Evolutionary conservation across 2,113 vertebrate species (phyloP).

Genomic region (Sapajus apella): DNA sequence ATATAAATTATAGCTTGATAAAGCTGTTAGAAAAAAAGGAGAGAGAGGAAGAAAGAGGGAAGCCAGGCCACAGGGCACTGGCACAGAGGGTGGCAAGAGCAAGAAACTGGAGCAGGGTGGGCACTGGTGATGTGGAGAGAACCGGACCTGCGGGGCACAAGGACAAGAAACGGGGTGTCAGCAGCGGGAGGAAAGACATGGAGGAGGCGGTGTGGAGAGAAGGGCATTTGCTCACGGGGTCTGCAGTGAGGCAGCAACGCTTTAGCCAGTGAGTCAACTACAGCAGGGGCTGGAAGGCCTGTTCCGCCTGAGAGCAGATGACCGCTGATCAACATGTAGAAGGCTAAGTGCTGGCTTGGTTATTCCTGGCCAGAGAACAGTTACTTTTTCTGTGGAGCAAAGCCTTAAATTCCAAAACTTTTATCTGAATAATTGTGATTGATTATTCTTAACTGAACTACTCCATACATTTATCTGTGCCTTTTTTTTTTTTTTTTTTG

Average conservation of each 20-base stretch:
- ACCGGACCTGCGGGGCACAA: not conserved
- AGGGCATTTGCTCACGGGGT: fast-evolving
- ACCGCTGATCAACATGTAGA: not conserved
- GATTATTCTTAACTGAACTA: not conserved
- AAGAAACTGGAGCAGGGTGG: fast-evolving
- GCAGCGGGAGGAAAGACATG: too few relatives aligned
- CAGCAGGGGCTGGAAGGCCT: not conserved
- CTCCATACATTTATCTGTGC: too few relatives aligned
- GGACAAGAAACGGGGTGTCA: too few relatives aligned
- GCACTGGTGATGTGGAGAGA: not conserved
- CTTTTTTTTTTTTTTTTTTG: not conserved
- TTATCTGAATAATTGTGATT: not conserved
- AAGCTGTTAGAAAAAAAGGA: not conserved
- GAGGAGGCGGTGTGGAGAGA: not conserved
- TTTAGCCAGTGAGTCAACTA: fast-evolving
- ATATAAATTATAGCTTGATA: not conserved
- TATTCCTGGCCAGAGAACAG: not conserved
- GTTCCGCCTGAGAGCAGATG: fast-evolving
- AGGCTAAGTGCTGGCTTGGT: not conserved
- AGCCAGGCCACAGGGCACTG: not conserved
- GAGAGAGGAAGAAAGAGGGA: not conserved
- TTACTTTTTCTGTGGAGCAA: not conserved
- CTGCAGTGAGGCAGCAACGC: not conserved
- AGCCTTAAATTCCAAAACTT: not conserved
- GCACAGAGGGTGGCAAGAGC: not conserved